Evolutionary conservation across 2,888 invertebrate genomes (phyloP).

Genomic region (Drosophila pseudotalamancana): DNA sequence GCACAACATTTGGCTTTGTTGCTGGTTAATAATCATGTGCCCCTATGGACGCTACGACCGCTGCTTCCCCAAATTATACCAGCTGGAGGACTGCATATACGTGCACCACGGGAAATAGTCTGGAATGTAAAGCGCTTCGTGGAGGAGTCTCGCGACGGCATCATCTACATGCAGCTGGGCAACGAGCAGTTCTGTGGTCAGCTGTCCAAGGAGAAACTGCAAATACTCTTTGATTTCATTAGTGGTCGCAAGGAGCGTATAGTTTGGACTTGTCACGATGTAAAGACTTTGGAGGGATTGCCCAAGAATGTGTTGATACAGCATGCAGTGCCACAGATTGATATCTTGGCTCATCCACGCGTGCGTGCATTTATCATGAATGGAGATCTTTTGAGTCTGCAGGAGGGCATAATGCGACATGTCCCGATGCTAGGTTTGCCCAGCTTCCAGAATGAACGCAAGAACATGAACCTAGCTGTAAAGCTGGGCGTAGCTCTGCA

Average conservation of each 20-base stretch:
- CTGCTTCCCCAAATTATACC: slow-evolving; percentile 84
- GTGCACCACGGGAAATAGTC: slow-evolving; percentile 81
- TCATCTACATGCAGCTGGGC: slow-evolving; percentile 85
- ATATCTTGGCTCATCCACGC: slow-evolving; percentile 85
- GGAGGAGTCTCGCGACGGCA: slow-evolving; percentile 84
- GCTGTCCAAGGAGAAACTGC: slow-evolving; percentile 81
- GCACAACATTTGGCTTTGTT: slow-evolving; percentile 84
- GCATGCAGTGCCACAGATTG: slow-evolving; percentile 85
- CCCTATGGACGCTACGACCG: slow-evolving; percentile 84
- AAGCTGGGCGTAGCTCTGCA: slow-evolving; percentile 79
- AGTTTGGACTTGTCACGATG: slow-evolving; percentile 85
- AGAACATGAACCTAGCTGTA: slow-evolving; percentile 77
- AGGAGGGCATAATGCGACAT: slow-evolving; percentile 84
- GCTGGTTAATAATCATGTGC: slow-evolving; percentile 85
- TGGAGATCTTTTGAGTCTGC: slow-evolving; percentile 83
- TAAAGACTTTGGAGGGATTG: slow-evolving; percentile 77
- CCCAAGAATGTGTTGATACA: slow-evolving; percentile 84
- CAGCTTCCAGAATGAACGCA: slow-evolving; percentile 83
- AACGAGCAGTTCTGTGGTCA: slow-evolving; percentile 83
- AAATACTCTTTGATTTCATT: slow-evolving; percentile 82
- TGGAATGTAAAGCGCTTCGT: slow-evolving; percentile 84
- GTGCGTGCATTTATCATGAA: slow-evolving; percentile 84
- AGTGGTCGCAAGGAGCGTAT: slow-evolving; percentile 82
- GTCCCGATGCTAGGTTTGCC: slow-evolving; percentile 85
- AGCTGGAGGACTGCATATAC: slow-evolving; percentile 86